A percentile compares a stretch with the other conserved stretches of the same genome.
Evolutionary conservation across 1,140 invertebrate species (phyloP).

Genomic region (Doryteuthis pealeii): DNA sequence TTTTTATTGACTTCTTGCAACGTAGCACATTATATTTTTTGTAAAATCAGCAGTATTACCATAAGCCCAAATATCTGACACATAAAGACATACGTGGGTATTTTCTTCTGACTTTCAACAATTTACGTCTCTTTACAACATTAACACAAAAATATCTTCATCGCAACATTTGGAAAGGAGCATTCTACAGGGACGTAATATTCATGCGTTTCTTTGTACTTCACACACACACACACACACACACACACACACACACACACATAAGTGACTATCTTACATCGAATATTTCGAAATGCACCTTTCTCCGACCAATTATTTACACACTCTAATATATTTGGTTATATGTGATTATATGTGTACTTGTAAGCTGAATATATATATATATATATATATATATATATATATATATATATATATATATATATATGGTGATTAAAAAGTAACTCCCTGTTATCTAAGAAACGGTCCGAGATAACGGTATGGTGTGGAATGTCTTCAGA

Average conservation of each 20-base stretch:
- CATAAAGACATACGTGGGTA: neutral
- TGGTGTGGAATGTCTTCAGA: too few species aligned
- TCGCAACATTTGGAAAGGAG: neutral
- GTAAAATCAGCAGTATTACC: neutral
- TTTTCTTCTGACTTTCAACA: neutral
- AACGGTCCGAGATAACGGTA: too few species aligned
- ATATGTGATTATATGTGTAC: neutral
- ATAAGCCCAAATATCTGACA: neutral
- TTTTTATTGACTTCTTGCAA: too few species aligned
- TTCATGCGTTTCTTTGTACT: neutral
- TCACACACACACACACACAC: slow-evolving; percentile 12
- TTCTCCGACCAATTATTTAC: neutral
- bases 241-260: slow-evolving; percentile 16
- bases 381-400: neutral
- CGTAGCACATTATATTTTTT: too few species aligned
- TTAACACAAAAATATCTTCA: neutral
- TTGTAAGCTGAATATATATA: too few species aligned
- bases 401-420: neutral
- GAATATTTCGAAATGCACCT: neutral
- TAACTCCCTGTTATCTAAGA: too few species aligned
- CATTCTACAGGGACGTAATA: neutral
- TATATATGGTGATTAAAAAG: too few species aligned
- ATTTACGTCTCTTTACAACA: neutral
- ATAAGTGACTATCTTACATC: neutral
- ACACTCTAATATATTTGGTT: neutral